Base-by-base conservation (phyloP, 2,888 invertebrate species). In the Chymomyza fuscimana region DNA sequence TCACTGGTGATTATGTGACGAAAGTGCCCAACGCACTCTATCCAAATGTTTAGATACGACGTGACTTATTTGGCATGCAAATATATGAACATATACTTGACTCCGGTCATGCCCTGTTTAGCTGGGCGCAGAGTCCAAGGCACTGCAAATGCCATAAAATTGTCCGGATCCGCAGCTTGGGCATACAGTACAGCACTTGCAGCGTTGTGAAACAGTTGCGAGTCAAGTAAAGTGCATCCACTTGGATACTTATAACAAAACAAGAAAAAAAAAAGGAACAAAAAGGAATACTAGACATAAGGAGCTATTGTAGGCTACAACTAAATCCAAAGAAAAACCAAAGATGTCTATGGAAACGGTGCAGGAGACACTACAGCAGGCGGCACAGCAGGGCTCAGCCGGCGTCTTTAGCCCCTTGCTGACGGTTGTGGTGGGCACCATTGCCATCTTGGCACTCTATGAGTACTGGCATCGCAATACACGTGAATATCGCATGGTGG, bases 401-500 rank as follows among this genome's bases (percentile, higher is more conserved):
- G 66, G 72, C 54, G 69, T 77, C 60, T 63, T 86, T 36, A 88
- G 79, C 66, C 89, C 90, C n/a, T 29, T 90, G 67, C 65, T 87
- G 61, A 88, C 89, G 0, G 82, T 79, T 1, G 10, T 90, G 29
- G 65, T 90, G 36, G 91, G 91, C 62, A 80, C 81, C 1, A 6
- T 87, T 7, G 15, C 85, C 5, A 82, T 79, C 10, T 72, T 88
- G 51, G 79, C 73, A 0, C 72, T 90, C 10, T 90, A 88, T 63
- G 91, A 90, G 70, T 84, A 87, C 51, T 93, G 93, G 93, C 93
- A 93, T 73, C 92, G 92, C 69, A 93, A 92, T 69, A 92, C 92
- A 0, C 91, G 92, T 32, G 82, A 95, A 81, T 90, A 93, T 70
- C 93, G 94, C 80, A 87, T 96, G 70, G 95, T 94, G 0, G 93